phyloP scores from a whole-genome alignment of 2,888 invertebrate genomes.

The Limnephilus auricula region DNA sequence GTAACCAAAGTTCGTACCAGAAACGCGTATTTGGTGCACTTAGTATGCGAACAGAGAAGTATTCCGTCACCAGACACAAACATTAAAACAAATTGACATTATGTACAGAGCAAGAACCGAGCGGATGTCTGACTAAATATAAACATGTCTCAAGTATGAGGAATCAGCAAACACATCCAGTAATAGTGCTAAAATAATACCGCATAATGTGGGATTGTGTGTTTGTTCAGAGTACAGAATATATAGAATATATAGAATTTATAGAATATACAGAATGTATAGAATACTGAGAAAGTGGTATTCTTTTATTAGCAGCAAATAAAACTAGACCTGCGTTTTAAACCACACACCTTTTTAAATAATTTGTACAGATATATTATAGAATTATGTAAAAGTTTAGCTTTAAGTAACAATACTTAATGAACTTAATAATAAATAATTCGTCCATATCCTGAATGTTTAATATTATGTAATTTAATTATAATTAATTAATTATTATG shows the following conservation, averaged over 20 bases:
- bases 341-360: neutral
- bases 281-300: neutral
- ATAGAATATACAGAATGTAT: too few relatives aligned
- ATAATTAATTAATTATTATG: too few relatives aligned
- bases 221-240: neutral
- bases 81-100: neutral
- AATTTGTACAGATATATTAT: too few relatives aligned
- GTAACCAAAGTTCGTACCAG: neutral
- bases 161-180: neutral
- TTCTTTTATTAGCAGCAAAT: neutral
- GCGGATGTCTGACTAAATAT: constrained; percentile 8
- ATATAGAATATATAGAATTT: too few relatives aligned
- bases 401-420: neutral
- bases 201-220: too few relatives aligned
- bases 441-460: neutral
- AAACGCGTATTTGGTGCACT: neutral
- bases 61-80: constrained; percentile 44
- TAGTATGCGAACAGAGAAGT: constrained; percentile 41
- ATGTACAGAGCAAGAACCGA: neutral
- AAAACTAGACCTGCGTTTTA: neutral
- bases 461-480: neutral
- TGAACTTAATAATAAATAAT: neutral
- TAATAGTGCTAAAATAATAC: neutral
- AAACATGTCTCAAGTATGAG: neutral
- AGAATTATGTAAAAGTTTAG: neutral